Percentiles rank a stretch among this genome's conserved stretches.
Conservation (phyloP, 2,113 vertebrate species). For the Balaenoptera acutorostrata region DNA sequence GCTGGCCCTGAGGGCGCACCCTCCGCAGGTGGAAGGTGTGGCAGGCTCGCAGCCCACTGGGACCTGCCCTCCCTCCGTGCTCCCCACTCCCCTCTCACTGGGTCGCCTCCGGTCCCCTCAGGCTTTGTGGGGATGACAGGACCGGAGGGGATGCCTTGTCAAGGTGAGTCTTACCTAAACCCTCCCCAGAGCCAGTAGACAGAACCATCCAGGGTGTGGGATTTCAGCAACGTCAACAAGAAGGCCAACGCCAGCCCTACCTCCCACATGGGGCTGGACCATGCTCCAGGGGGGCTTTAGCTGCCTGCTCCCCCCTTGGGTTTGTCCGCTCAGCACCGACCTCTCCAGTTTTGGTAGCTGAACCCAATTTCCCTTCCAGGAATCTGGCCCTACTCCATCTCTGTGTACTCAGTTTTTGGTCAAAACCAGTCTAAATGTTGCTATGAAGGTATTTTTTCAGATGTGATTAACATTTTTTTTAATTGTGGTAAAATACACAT, state of each 20-base stretch:
- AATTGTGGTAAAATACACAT: background rate
- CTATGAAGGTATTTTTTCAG: background rate
- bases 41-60: background rate
- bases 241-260: too few relatives aligned
- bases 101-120: rapidly evolving
- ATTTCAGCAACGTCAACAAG: too few relatives aligned
- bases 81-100: too few relatives aligned
- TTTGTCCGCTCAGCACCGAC: background rate
- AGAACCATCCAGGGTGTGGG: rapidly evolving
- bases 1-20: background rate
- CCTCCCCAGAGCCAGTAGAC: background rate
- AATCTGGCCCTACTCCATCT: background rate
- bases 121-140: background rate
- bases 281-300: background rate
- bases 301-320: too few relatives aligned
- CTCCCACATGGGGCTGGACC: rapidly evolving
- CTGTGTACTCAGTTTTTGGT: background rate
- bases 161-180: too few relatives aligned
- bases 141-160: rapidly evolving
- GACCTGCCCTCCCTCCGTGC: background rate
- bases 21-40: rapidly evolving
- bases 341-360: background rate
- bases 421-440: background rate
- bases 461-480: background rate
- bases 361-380: background rate